These are phyloP conservation scores for Callimorpha dominula DNA, from an alignment of 2,888 invertebrate species.

Conservation along the genomic window DNA sequence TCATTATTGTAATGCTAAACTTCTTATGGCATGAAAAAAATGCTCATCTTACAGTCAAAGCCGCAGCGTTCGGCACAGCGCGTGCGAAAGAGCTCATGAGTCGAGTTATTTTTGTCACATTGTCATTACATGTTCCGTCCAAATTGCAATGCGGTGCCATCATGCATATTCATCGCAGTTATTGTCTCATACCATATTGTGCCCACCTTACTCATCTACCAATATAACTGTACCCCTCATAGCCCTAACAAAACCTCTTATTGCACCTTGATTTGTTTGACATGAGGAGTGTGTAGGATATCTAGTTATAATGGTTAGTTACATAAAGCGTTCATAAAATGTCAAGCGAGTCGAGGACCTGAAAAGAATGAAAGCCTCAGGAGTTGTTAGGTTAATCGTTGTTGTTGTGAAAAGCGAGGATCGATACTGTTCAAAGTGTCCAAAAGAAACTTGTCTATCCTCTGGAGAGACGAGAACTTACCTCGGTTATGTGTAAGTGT, in stretches of 20 bases:
- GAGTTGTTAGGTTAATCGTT: slow-evolving; percentile 59
- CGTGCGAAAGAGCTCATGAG: slow-evolving; percentile 45
- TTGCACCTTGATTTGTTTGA: neutral
- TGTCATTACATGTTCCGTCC: slow-evolving; percentile 81
- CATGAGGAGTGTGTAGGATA: slow-evolving; percentile 35
- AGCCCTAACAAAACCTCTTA: slow-evolving; percentile 18
- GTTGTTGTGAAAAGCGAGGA: slow-evolving; percentile 21
- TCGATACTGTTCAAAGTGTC: neutral
- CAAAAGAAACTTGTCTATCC: neutral
- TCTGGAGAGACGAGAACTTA: neutral
- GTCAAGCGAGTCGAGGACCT: slow-evolving; percentile 68
- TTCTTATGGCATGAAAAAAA: neutral
- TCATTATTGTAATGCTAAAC: neutral
- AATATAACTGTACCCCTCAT: slow-evolving; percentile 51
- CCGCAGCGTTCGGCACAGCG: slow-evolving; percentile 2
- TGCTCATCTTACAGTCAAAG: neutral
- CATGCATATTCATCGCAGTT: slow-evolving; percentile 81
- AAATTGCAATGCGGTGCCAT: slow-evolving; percentile 82
- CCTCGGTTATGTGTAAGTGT: neutral
- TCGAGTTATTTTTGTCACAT: slow-evolving; percentile 82
- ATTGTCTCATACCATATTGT: slow-evolving; percentile 81
- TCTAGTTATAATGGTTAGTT: slow-evolving; percentile 48
- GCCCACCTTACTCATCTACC: slow-evolving; percentile 65
- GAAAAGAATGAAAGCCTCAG: slow-evolving; percentile 60
- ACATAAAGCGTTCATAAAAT: slow-evolving; percentile 76